These are phyloP conservation scores for Papilio xuthus DNA, from an alignment of 1,140 invertebrate genomes.

Conservation along the genomic window DNA sequence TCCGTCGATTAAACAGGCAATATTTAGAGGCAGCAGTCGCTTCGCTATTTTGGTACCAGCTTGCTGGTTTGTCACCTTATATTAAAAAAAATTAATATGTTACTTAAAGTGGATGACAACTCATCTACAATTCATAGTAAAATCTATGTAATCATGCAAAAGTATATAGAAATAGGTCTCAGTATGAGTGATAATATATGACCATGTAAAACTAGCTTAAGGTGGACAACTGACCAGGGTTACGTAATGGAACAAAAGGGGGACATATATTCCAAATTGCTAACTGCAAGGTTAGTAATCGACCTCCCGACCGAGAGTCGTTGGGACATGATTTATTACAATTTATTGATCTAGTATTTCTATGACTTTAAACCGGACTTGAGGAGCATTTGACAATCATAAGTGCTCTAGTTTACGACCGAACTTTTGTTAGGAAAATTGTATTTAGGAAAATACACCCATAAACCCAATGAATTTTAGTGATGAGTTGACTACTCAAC, in stretches of 20 bases:
- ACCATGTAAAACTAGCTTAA: conserved; percentile 37
- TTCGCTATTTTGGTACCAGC: no score
- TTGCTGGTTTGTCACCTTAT: no score
- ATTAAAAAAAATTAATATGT: not conserved
- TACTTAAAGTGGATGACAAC: not conserved
- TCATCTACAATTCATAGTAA: not conserved
- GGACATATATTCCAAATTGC: conserved; percentile 39
- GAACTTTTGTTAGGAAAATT: not conserved
- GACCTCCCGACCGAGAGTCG: conserved; percentile 24
- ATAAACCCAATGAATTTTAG: no score
- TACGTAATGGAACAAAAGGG: conserved; percentile 38
- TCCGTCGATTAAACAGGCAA: no score
- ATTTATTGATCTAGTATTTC: conserved; percentile 20
- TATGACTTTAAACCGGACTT: not conserved
- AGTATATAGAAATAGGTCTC: not conserved
- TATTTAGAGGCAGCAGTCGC: no score
- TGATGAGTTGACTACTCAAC: no score
- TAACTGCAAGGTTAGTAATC: conserved; percentile 37
- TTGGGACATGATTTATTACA: conserved; percentile 28
- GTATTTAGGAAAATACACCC: no score
- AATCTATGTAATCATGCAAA: not conserved
- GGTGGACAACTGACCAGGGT: conserved; percentile 35
- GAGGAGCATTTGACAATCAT: not conserved
- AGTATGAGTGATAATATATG: conserved; percentile 2
- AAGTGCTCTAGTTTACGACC: not conserved